Evolutionary conservation across 92 coral and sea anemone genomes (phyloP), one percentile per base, ranked within the genome.

Genomic region (Zoanthus solanderi): DNA sequence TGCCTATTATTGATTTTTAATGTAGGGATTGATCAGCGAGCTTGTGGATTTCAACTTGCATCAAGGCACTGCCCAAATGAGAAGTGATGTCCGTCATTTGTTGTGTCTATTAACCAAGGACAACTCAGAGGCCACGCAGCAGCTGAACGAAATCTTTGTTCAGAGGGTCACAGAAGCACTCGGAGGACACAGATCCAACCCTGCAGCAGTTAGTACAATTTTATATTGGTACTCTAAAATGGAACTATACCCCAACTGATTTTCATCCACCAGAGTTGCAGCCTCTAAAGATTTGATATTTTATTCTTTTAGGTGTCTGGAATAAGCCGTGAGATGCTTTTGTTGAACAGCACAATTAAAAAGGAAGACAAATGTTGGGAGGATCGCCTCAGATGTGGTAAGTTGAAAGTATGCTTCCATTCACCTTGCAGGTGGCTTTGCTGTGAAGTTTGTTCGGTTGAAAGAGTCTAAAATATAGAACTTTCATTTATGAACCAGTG

Each of bases 291-390:
- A 84, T 89, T 56, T 89, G 78, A 53, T 68, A 9, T 17, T 9
- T 46, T 8, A 42, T 79, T 8, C 67, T 37, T 31, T n/a, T 30
- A 34, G 99, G 96, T 94, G 9, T 96, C 99, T 29, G 94, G 98
- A 71, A 93, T 96, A 75, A 93, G 98, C 88, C 99, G 98, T 29
- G 99, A 96, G 87, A 96, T 96, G 99, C 65, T 95, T 89, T 90
- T 96, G 80, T 80, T 96, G 71, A 95, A 94, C 68, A 96, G 92
- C 88, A 96, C 99, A 0, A 93, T 96, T 13, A 95, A 95, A 91
- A 94, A 95, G 94, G 99, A 96, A 79, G 99, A 96, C 74, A 89
- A 89, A 15, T 96, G 99, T 57, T 96, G 99, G 99, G 99, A 96
- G 79, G 90, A 93, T 86, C 90, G 99, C 48, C 84, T 96, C 54